These are phyloP conservation scores for Malthinus seriepunctatus DNA, from an alignment of 2,888 invertebrate genomes.

Conservation along the genomic window DNA sequence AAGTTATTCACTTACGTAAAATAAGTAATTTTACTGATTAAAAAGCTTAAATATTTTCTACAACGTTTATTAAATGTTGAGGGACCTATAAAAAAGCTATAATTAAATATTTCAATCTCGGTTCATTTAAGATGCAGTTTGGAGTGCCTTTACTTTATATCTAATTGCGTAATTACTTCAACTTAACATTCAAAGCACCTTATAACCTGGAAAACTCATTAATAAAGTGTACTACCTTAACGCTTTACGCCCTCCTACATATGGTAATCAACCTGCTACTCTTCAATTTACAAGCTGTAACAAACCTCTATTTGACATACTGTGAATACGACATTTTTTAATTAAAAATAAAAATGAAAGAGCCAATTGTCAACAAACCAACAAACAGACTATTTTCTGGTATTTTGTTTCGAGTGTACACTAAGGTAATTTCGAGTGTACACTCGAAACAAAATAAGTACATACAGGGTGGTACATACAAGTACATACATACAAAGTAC, in stretches of 20 bases:
- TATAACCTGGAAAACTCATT: conserved; percentile 17
- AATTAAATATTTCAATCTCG: conserved; percentile 6
- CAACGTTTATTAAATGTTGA: no score
- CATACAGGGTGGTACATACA: no score
- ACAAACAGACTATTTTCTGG: not conserved
- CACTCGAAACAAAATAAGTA: no score
- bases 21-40: no score
- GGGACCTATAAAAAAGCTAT: no score
- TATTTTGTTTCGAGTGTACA: no score
- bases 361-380: no score
- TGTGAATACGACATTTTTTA: not conserved
- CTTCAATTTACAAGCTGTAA: conserved; percentile 12
- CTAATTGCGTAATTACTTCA: conserved; percentile 8
- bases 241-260: conserved; percentile 20
- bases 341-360: no score
- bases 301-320: conserved; percentile 8
- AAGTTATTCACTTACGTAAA: no score
- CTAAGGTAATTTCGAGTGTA: no score
- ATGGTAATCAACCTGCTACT: conserved; percentile 20
- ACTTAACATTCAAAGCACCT: conserved; percentile 13
- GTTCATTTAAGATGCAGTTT: not conserved
- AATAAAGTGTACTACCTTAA: conserved; percentile 13
- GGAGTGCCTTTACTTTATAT: conserved; percentile 1
- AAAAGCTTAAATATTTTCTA: no score
- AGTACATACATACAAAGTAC: no score